phyloP scores from a whole-genome alignment of 2,113 vertebrate genomes.

The Phalacrocorax brasilianus region DNA sequence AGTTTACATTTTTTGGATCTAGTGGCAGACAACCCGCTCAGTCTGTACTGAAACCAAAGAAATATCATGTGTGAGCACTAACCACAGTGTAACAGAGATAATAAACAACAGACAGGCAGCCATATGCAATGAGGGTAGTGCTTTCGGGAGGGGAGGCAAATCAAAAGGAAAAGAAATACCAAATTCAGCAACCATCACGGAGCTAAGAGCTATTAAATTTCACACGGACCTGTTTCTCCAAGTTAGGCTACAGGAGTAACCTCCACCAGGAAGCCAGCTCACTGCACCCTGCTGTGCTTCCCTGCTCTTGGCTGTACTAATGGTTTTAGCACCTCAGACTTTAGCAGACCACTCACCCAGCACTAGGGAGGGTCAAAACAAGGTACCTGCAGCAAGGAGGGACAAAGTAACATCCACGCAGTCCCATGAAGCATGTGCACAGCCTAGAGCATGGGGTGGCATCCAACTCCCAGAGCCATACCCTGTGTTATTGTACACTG shows the following conservation, averaged over 20 bases:
- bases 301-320: not conserved
- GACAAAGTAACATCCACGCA: accelerated
- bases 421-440: accelerated
- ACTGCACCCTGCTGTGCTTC: not conserved
- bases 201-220: not conserved
- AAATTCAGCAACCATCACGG: not conserved
- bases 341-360: not conserved
- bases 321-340: not conserved
- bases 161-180: not conserved
- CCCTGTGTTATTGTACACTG: accelerated
- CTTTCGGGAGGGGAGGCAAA: slow-evolving; percentile 17
- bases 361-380: not conserved
- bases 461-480: accelerated
- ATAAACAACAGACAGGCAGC: slow-evolving; percentile 75
- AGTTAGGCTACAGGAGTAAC: not conserved
- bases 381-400: not conserved
- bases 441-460: accelerated
- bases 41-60: slow-evolving; percentile 74
- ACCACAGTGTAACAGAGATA: slow-evolving; percentile 76
- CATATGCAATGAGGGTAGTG: not conserved
- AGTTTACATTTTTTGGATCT: slow-evolving; percentile 78
- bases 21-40: slow-evolving; percentile 66
- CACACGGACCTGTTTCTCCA: not conserved
- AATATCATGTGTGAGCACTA: slow-evolving; percentile 72
- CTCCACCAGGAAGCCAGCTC: not conserved